Conservation (phyloP, 2,797 vertebrate species). For the Urocyon cinereoargenteus region DNA sequence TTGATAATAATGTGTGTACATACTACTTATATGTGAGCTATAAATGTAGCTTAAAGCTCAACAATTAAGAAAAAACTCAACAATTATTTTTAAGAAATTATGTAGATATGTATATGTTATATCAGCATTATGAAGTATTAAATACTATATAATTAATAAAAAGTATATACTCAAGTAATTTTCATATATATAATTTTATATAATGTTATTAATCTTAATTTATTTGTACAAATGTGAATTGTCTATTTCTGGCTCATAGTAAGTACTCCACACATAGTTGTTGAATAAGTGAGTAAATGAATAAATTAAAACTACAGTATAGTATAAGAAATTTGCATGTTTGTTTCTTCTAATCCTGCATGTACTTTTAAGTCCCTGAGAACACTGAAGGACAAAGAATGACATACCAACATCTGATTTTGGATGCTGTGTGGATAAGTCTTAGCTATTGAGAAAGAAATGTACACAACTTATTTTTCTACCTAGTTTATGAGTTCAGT, state of each 20-base stretch:
- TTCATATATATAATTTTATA: background rate
- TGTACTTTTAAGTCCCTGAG: background rate
- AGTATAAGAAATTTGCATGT: background rate
- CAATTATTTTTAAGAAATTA: slow-evolving; percentile 25
- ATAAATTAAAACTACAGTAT: background rate
- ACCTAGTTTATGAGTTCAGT: background rate
- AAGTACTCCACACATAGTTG: background rate
- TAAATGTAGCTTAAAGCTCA: slow-evolving; percentile 13
- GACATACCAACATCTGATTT: background rate
- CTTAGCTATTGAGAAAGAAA: background rate
- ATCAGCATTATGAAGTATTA: background rate
- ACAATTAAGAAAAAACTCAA: background rate
- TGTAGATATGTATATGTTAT: background rate
- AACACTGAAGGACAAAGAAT: background rate
- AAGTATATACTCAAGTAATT: background rate
- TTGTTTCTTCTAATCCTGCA: background rate
- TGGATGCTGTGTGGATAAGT: background rate
- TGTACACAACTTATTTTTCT: background rate
- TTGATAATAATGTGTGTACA: background rate
- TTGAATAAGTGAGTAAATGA: background rate
- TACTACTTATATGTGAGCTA: background rate
- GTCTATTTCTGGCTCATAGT: background rate
- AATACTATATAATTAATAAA: background rate
- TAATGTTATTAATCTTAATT: background rate
- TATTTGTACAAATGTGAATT: background rate